Conservation (phyloP, 2,797 vertebrate genomes). For the Myotis myotis region DNA sequence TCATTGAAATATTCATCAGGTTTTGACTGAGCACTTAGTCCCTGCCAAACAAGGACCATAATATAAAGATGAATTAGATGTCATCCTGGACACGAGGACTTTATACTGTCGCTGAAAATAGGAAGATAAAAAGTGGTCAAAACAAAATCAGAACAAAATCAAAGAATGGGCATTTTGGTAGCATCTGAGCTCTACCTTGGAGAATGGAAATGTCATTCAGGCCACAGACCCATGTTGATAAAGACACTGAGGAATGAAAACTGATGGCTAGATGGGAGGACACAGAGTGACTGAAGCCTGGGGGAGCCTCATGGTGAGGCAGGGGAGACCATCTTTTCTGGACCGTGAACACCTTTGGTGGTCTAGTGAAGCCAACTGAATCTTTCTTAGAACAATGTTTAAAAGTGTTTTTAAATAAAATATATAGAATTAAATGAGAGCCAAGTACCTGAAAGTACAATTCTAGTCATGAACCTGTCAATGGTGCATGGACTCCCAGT, state of each 20-base stretch:
- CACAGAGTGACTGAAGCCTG: not conserved
- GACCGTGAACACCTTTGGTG: not conserved
- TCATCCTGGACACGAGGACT: not conserved
- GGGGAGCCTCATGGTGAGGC: not conserved
- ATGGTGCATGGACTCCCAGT: not conserved
- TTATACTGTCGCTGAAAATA: not conserved
- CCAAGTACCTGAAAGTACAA: not conserved
- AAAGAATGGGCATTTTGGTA: not conserved
- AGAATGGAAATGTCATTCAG: not conserved
- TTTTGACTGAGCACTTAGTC: not conserved
- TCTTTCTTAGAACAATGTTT: not conserved
- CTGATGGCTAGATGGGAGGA: not conserved
- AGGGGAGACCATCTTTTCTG: not conserved
- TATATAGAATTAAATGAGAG: not conserved
- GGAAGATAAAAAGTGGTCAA: not conserved
- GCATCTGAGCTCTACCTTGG: not conserved
- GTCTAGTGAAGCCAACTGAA: not conserved
- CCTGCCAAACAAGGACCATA: not conserved
- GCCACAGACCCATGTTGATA: not conserved
- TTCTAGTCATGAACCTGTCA: not conserved
- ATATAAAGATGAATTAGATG: not conserved
- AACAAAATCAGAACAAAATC: not conserved
- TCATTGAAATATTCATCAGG: not conserved
- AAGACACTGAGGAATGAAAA: not conserved
- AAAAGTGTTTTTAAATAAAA: not conserved